phyloP scores from a whole-genome alignment of 2,888 invertebrate genomes.

The Agriopis aurantiaria region DNA sequence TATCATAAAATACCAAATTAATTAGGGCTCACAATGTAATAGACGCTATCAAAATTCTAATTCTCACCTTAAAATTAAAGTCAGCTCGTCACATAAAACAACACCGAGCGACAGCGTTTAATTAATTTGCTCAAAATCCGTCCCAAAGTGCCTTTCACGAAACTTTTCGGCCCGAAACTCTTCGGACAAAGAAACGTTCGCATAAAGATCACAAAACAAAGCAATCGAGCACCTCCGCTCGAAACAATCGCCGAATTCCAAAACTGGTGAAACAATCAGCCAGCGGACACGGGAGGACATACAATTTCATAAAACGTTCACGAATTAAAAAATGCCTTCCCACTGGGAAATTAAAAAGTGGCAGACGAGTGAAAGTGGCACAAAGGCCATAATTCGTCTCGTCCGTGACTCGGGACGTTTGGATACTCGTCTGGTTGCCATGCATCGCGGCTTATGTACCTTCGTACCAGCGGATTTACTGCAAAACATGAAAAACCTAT shows the following conservation, averaged over 20 bases:
- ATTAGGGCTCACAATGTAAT: conserved; percentile 35
- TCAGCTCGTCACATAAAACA: conserved; percentile 41
- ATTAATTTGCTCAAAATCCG: conserved; percentile 45
- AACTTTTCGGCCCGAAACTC: conserved; percentile 42
- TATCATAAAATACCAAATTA: conserved; percentile 30
- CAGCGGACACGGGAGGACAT: conserved; percentile 65
- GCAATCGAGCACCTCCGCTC: conserved; percentile 51
- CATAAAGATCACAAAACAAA: conserved; percentile 48
- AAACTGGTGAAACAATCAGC: conserved; percentile 68
- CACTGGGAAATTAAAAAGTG: conserved; percentile 80
- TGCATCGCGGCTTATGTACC: conserved; percentile 51
- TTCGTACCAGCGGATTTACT: conserved; percentile 70
- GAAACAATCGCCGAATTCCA: conserved; percentile 66
- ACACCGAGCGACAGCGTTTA: conserved; percentile 38
- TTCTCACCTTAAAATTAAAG: conserved; percentile 38
- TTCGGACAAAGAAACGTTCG: conserved; percentile 45
- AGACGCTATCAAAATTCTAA: conserved; percentile 40
- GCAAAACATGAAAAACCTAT: conserved; percentile 80
- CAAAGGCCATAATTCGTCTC: conserved; percentile 82
- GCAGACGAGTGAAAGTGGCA: conserved; percentile 76
- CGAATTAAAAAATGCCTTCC: conserved; percentile 80
- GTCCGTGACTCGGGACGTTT: conserved; percentile 69
- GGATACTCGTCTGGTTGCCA: conserved; percentile 64
- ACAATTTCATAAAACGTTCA: conserved; percentile 78
- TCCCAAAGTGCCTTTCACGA: conserved; percentile 40